Evolutionary conservation across 1,140 invertebrate species (phyloP).

Genomic region (Drosophila neocordata): DNA sequence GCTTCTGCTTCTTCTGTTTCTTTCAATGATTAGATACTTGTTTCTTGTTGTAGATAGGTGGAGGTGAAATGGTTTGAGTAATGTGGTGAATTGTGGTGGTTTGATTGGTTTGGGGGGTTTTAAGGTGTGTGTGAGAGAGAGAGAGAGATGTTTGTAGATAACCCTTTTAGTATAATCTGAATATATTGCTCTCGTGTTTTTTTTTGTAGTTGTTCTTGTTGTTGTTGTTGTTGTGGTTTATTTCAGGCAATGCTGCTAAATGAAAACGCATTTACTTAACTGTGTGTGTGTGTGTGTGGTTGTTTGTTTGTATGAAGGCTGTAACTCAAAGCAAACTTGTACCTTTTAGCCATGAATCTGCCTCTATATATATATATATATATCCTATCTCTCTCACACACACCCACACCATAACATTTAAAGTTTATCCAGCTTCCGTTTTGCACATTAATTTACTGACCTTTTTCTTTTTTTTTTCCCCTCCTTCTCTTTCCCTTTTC

Average conservation of each 20-base stretch:
- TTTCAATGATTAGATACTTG: background rate
- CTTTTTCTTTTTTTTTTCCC: slow-evolving; percentile 36
- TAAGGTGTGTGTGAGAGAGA: too few relatives aligned
- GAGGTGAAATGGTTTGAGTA: background rate
- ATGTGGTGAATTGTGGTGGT: background rate
- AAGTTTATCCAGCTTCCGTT: slow-evolving; percentile 67
- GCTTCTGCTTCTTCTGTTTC: too few relatives aligned
- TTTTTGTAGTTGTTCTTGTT: slow-evolving; percentile 7
- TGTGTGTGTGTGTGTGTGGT: slow-evolving; percentile 9
- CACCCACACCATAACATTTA: slow-evolving; percentile 34
- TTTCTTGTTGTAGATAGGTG: background rate
- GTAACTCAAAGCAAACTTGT: slow-evolving; percentile 50
- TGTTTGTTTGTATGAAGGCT: slow-evolving; percentile 39
- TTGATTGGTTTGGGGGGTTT: background rate
- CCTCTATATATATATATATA: slow-evolving; percentile 2
- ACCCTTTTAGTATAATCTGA: slow-evolving; percentile 44
- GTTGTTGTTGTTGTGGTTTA: slow-evolving; percentile 16
- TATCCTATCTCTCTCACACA: background rate
- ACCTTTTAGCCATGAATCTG: slow-evolving; percentile 13
- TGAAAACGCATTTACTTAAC: slow-evolving; percentile 49
- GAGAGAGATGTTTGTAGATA: slow-evolving; percentile 16
- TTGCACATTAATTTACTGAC: slow-evolving; percentile 80
- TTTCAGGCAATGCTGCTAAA: slow-evolving; percentile 31
- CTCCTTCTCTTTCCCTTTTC: background rate
- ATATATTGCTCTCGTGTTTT: slow-evolving; percentile 12